These are phyloP conservation scores for Taeniopygia guttata DNA, from an alignment of 2,797 vertebrate species.

Conservation along the genomic window DNA sequence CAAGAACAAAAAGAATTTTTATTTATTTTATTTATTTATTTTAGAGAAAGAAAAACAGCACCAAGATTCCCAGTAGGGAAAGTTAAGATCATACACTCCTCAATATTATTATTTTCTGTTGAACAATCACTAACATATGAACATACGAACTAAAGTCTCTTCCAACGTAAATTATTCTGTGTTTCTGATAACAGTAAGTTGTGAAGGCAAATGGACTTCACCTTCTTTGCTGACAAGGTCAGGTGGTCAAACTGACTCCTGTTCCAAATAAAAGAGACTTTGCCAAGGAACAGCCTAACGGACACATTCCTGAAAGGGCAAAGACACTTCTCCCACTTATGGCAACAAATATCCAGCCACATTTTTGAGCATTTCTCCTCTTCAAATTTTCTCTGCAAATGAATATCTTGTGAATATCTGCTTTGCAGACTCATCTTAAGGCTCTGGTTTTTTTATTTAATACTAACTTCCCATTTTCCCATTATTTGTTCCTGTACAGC, in stretches of 20 bases:
- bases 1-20: neutral
- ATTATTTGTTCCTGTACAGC: neutral
- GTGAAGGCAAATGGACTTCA: neutral
- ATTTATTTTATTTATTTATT: too few relatives aligned
- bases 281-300: neutral
- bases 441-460: accelerated
- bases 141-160: neutral
- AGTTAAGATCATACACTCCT: neutral
- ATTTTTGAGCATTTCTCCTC: accelerated
- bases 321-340: neutral
- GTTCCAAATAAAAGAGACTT: neutral
- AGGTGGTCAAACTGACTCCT: neutral
- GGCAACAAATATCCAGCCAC: neutral
- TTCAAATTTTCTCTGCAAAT: neutral
- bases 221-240: neutral
- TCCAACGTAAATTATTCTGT: neutral
- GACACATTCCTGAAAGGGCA: neutral
- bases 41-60: neutral
- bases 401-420: neutral
- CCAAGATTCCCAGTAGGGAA: neutral
- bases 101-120: neutral
- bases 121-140: neutral
- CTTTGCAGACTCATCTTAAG: neutral
- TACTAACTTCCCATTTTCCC: neutral
- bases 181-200: neutral